phyloP scores from a whole-genome alignment of 2,113 vertebrate genomes.

The Centropus bengalensis region DNA sequence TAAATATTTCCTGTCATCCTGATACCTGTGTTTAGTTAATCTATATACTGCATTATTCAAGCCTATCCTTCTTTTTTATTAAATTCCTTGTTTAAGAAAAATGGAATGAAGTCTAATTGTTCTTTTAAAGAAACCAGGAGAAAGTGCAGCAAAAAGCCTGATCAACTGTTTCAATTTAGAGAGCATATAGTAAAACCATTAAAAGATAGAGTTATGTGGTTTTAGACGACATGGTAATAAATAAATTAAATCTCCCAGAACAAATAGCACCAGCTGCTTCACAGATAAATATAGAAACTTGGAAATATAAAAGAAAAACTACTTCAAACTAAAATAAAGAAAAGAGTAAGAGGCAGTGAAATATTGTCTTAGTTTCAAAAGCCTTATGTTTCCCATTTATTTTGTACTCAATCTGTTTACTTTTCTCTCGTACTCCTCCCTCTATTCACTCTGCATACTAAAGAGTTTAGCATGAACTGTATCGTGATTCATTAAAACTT shows the following conservation, averaged over 20 bases:
- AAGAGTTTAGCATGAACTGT: background rate
- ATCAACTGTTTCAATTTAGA: slow-evolving; percentile 52
- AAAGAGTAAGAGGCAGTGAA: slow-evolving; percentile 40
- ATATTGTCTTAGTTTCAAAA: slow-evolving; percentile 42
- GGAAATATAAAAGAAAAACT: slow-evolving; percentile 44
- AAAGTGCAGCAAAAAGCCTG: background rate
- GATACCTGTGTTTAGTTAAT: background rate
- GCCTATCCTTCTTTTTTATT: background rate
- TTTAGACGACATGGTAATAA: slow-evolving; percentile 59
- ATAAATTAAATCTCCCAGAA: slow-evolving; percentile 67
- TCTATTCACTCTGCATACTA: background rate
- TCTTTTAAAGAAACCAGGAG: background rate
- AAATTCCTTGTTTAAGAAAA: slow-evolving; percentile 12
- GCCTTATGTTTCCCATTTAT: slow-evolving; percentile 45
- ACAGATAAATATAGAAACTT: slow-evolving; percentile 41
- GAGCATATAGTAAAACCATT: slow-evolving; percentile 12
- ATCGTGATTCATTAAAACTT: background rate
- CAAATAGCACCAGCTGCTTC: slow-evolving; percentile 45
- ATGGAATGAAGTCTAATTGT: background rate
- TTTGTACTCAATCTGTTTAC: slow-evolving; percentile 28
- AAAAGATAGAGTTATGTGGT: slow-evolving; percentile 44
- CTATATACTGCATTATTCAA: background rate
- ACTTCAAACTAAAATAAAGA: slow-evolving; percentile 19
- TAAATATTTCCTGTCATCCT: background rate
- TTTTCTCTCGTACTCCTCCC: background rate